Base-by-base conservation (phyloP, 2,797 vertebrate genomes). In the Phalloptychus januarius region DNA sequence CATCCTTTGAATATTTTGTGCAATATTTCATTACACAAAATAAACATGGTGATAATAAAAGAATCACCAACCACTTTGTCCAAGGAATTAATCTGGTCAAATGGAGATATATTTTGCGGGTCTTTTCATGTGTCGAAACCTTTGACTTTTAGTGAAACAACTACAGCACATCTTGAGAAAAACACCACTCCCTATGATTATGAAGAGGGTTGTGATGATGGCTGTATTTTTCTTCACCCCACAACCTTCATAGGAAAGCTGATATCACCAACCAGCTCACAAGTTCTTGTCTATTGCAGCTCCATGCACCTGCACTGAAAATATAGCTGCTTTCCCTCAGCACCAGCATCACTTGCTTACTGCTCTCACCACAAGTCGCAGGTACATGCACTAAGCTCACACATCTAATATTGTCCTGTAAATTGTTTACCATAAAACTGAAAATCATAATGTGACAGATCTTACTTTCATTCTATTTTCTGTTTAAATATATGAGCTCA, bases 181-280 rank as follows among this genome's bases (percentile, higher is more conserved):
- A 90, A 63, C 54, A 75, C 79, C 46, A 18, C 67, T 86, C 77
- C 69, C 77, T 79, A 7, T 91, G 77, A 88, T 90, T 87, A 85
- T 80, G 44, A 70, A 54, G 52, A 7, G 38, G 74, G 70, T 79
- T 87, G 77, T 83, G 74, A 74, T 61, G n/a, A 79, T 7, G 18
- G 20, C 63, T 33, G 44, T 75, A 11, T 36, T 45, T 84, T 54
- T 20, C 77, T 70, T 20, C 20, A 28, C 33, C 7, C 72, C 71
- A n/a, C 42, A 54, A 40, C 84, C 50, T 52, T 76, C 46, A 45
- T 46, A 82, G 76, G 65, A 83, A 61, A 40, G 46, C 65, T 75
- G 45, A 73, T 89, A 74, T 85, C 71, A 83, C 13, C 67, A 45
- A 77, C 44, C 33, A 75, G 67, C 44, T 71, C 44, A 71, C 72